Conservation (phyloP, 92 coral and sea anemone genomes). For the Galaxea fascicularis region DNA sequence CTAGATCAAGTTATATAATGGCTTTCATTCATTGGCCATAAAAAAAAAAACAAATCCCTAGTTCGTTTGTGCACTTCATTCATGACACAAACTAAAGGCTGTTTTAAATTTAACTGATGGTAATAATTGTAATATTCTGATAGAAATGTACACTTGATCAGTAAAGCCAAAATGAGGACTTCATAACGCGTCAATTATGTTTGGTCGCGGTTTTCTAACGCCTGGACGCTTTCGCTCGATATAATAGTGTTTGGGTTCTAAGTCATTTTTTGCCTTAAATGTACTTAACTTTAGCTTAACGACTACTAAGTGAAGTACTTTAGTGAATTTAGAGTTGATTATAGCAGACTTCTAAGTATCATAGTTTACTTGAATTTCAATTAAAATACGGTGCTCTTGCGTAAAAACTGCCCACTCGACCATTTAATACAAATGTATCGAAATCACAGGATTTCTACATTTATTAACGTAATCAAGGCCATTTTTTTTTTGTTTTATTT, state of each 20-base stretch:
- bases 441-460: conserved; percentile 7
- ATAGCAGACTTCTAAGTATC: not conserved
- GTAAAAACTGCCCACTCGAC: not conserved
- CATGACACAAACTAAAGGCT: not conserved
- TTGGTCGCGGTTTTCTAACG: not conserved
- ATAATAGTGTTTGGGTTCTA: not conserved
- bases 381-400: not conserved
- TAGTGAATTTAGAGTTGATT: too few species aligned
- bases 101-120: not conserved
- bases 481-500: conserved; percentile 19
- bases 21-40: not conserved
- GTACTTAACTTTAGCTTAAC: not conserved
- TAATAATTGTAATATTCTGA: not conserved
- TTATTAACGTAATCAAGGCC: not conserved
- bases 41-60: not conserved
- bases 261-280: not conserved
- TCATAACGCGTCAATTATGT: not conserved
- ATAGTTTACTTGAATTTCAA: not conserved
- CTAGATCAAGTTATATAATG: not conserved
- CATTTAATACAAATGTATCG: not conserved
- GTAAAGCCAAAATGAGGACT: not conserved
- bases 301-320: too few species aligned
- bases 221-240: not conserved
- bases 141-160: not conserved
- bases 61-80: not conserved